A percentile compares a stretch with the other conserved stretches of the same genome.
phyloP scores from a whole-genome alignment of 2,888 invertebrate genomes.

The Acrobasis consociella region DNA sequence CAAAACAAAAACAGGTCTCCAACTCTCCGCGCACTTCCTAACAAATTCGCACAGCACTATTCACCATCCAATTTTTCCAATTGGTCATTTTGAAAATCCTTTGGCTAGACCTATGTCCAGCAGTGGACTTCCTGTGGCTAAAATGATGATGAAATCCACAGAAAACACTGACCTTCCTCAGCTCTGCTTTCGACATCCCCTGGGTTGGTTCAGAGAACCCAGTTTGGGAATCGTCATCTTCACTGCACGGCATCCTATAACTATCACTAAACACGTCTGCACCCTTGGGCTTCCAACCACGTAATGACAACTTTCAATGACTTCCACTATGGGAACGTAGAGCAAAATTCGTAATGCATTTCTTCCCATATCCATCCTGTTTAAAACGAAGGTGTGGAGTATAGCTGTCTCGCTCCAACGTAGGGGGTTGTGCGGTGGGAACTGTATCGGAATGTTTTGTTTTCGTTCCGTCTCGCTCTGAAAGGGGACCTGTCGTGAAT shows the following conservation, averaged over 20 bases:
- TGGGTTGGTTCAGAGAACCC: slow-evolving; percentile 78
- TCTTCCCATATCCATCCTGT: slow-evolving; percentile 63
- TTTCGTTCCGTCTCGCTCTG: slow-evolving; percentile 74
- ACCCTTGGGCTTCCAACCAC: slow-evolving; percentile 43
- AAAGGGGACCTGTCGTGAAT: slow-evolving; percentile 68
- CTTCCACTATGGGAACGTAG: slow-evolving; percentile 51
- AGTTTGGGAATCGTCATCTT: slow-evolving; percentile 82
- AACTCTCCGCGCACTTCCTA: too few relatives aligned
- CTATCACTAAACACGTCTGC: slow-evolving; percentile 38
- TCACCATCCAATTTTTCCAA: too few relatives aligned
- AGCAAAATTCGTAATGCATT: slow-evolving; percentile 61
- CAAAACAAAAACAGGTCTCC: too few relatives aligned
- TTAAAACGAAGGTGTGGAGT: slow-evolving; percentile 45
- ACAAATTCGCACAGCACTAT: slow-evolving; percentile 13
- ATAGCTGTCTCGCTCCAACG: slow-evolving; percentile 50
- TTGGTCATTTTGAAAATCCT: too few relatives aligned
- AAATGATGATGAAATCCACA: slow-evolving; percentile 18
- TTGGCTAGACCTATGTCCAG: too few relatives aligned
- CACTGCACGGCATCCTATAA: slow-evolving; percentile 83
- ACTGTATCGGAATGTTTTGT: slow-evolving; percentile 81
- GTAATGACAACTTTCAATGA: slow-evolving; percentile 50
- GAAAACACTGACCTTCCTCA: slow-evolving; percentile 82
- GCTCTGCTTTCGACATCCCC: slow-evolving; percentile 86
- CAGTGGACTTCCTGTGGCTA: too few relatives aligned
- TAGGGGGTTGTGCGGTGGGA: slow-evolving; percentile 57